Evolutionary conservation across 2,113 vertebrate species (phyloP).

Genomic region (Campylorhamphus procurvoides): DNA sequence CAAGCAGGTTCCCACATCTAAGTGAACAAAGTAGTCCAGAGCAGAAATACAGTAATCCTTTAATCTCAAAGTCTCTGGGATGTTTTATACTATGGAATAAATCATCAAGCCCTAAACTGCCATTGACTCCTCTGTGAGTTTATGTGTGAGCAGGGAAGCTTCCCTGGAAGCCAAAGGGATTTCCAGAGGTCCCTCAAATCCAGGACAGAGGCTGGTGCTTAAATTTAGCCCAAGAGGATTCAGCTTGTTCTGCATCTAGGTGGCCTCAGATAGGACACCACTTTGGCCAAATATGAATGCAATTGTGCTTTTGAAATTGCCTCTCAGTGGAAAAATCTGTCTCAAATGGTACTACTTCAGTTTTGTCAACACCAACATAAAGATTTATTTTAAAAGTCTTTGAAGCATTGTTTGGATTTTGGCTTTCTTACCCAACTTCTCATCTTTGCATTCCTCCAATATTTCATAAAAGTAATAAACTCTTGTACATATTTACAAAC

Average conservation of each 20-base stretch:
- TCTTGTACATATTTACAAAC: not conserved
- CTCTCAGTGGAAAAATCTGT: not conserved
- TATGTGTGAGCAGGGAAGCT: not conserved
- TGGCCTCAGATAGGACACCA: not conserved
- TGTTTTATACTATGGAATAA: not conserved
- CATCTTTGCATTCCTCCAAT: slow-evolving; percentile 20
- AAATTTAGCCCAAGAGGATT: not conserved
- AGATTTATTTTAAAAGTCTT: slow-evolving; percentile 59
- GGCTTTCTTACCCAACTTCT: slow-evolving; percentile 33
- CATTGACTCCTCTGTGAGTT: not conserved
- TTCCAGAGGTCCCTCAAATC: not conserved
- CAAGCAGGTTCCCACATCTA: not conserved
- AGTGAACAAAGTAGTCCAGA: not conserved
- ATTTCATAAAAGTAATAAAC: slow-evolving; percentile 42
- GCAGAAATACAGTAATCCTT: not conserved
- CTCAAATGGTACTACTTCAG: not conserved
- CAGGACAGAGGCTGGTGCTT: not conserved
- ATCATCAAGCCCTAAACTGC: not conserved
- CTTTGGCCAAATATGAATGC: not conserved
- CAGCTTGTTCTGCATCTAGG: not conserved
- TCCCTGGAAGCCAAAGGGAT: not conserved
- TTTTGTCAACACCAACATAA: slow-evolving; percentile 52
- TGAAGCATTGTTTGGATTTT: slow-evolving; percentile 58
- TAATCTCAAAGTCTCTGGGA: not conserved
- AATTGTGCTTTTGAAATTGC: not conserved